A percentile compares a stretch with the other conserved stretches of the same genome.
Conservation (phyloP, 2,888 invertebrate species). For the Bruchidius siliquastri region DNA sequence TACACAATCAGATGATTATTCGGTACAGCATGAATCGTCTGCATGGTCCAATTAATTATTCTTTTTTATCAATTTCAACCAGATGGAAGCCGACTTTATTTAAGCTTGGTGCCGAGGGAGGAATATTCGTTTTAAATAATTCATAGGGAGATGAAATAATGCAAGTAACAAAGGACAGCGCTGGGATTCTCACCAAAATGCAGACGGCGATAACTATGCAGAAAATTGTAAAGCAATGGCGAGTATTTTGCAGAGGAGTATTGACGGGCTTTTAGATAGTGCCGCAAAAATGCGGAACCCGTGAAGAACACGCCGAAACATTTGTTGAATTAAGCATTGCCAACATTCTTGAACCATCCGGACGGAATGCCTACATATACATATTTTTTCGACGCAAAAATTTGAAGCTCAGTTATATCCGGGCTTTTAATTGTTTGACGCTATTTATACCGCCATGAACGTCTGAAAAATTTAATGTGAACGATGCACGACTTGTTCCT, state of each 20-base stretch:
- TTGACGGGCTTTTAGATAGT: slow-evolving; percentile 27
- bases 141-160: neutral
- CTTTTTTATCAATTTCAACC: neutral
- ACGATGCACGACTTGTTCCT: no score
- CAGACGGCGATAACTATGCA: slow-evolving; percentile 12
- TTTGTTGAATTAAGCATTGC: slow-evolving; percentile 42
- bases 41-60: neutral
- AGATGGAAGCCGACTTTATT: neutral
- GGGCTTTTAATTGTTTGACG: slow-evolving; percentile 35
- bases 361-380: slow-evolving; percentile 45
- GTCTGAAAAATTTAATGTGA: neutral
- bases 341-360: slow-evolving; percentile 44
- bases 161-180: neutral
- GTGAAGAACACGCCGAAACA: slow-evolving; percentile 34
- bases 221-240: slow-evolving; percentile 13
- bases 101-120: neutral
- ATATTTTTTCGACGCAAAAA: slow-evolving; percentile 43
- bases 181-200: neutral
- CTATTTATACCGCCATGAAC: neutral
- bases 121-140: neutral
- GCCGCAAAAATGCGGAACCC: slow-evolving; percentile 40
- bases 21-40: neutral
- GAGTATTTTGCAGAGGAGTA: slow-evolving; percentile 12
- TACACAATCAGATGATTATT: no score
- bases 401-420: slow-evolving; percentile 38